Evolutionary conservation across 1,140 invertebrate species (phyloP), one percentile per base, ranked within the genome.

Genomic region (Scaptomyza pallida): DNA sequence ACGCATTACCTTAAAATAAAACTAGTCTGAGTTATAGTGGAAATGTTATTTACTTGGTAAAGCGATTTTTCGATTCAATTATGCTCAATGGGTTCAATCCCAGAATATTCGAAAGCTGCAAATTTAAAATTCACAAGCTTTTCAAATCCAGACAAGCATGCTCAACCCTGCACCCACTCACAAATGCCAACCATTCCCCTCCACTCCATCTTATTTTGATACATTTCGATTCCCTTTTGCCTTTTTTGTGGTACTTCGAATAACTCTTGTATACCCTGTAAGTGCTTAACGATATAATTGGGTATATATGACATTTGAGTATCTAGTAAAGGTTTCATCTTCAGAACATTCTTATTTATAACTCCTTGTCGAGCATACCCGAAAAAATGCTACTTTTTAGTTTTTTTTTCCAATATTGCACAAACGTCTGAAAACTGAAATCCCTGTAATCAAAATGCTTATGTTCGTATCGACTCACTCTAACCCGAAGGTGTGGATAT

Each of bases 1-100:
- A n/a, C n/a, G n/a, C n/a, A n/a, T n/a, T n/a, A n/a, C n/a, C n/a
- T n/a, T n/a, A n/a, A n/a, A n/a, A n/a, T n/a, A n/a, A n/a, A n/a
- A n/a, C n/a, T n/a, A n/a, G 50, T 65, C 23, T 30, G 26, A 59
- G 16, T 19, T 35, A 65, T 21, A 52, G 26, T 47, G 62, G 45
- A 37, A 43, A 57, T 62, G 70, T 43, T 33, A 67, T 82, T 85
- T 72, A 61, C 71, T n/a, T n/a, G 21, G 13, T 15, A 21, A 73
- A 79, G 51, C 63, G 67, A 85, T 85, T 85, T 83, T 61, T 85
- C 80, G 60, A 69, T 85, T 85, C 80, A 85, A 85, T 85, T 85
- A 85, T 77, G 73, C 48, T 44, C 55, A 72, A 76, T 77, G 45
- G 61, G 5, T 63, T 51, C 45, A 51, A 70, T 59, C 44, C 15